These are phyloP conservation scores for Erebia palarica DNA, from an alignment of 2,888 invertebrate genomes.

Conservation along the genomic window DNA sequence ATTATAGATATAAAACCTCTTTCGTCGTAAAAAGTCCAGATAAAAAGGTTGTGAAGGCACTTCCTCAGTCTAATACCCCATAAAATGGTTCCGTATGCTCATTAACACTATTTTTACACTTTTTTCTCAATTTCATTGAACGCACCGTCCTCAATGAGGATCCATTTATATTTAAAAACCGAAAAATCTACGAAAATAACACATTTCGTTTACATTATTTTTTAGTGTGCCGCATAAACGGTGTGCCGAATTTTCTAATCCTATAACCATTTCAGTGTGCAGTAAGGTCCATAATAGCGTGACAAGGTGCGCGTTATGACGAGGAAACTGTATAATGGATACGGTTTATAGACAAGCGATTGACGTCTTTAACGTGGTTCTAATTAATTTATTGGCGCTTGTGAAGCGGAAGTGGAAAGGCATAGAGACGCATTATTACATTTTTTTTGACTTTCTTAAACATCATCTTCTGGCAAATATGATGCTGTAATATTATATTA, in stretches of 20 bases:
- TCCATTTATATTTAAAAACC: constrained; percentile 70
- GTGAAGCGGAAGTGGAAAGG: constrained; percentile 63
- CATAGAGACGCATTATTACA: constrained; percentile 51
- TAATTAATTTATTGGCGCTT: constrained; percentile 80
- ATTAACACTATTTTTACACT: constrained; percentile 77
- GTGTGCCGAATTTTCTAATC: constrained; percentile 70
- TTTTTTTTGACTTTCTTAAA: neutral
- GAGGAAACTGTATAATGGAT: constrained; percentile 34
- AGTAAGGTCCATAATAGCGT: constrained; percentile 59
- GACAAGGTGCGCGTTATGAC: constrained; percentile 44
- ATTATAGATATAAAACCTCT: constrained; percentile 80
- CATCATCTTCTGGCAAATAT: too few relatives aligned
- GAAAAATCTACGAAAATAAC: constrained; percentile 74
- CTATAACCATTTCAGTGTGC: constrained; percentile 31
- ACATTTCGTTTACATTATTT: constrained; percentile 69
- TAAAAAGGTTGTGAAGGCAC: constrained; percentile 75
- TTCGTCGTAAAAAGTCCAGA: constrained; percentile 71
- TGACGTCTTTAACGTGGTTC: constrained; percentile 73
- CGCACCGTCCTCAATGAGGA: constrained; percentile 75
- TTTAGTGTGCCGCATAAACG: constrained; percentile 70
- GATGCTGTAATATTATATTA: too few relatives aligned
- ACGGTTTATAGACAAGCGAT: constrained; percentile 68
- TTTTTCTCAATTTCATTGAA: constrained; percentile 73
- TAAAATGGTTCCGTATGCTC: constrained; percentile 69
- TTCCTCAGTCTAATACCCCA: constrained; percentile 69